These are phyloP conservation scores for Ommatoiulus sabulosus DNA, from an alignment of 2,888 invertebrate genomes.

Conservation along the genomic window DNA sequence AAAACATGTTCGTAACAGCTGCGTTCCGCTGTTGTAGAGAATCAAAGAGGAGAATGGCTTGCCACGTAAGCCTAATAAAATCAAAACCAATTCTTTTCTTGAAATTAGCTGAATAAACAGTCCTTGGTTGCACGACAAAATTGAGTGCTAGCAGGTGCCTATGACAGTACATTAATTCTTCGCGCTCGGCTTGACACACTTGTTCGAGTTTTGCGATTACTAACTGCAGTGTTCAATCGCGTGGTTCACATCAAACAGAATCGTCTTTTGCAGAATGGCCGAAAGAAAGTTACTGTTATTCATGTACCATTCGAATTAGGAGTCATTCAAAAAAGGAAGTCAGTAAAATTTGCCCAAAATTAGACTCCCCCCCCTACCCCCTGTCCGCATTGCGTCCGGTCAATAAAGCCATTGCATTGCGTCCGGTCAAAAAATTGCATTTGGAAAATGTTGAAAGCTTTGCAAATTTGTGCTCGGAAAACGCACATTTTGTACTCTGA, in stretches of 20 bases:
- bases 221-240: not conserved
- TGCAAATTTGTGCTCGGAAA: too few species aligned
- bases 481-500: too few species aligned
- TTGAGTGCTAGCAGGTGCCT: constrained; percentile 36
- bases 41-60: not conserved
- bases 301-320: not conserved
- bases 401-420: too few species aligned
- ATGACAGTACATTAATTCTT: constrained; percentile 26
- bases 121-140: not conserved
- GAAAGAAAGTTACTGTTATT: not conserved
- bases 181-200: not conserved
- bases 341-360: too few species aligned
- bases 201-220: not conserved
- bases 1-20: not conserved
- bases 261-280: not conserved
- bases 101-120: not conserved
- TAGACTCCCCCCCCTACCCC: too few species aligned
- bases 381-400: too few species aligned
- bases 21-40: not conserved
- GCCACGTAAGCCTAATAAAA: constrained; percentile 15
- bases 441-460: too few species aligned
- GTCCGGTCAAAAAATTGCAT: too few species aligned
- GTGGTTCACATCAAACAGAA: not conserved
- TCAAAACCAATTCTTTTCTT: constrained; percentile 9
- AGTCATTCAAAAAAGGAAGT: too few species aligned